A percentile compares a stretch with the other conserved stretches of the same genome.
Evolutionary conservation across 1,140 invertebrate genomes (phyloP).

Genomic region (Pomacea maculata): DNA sequence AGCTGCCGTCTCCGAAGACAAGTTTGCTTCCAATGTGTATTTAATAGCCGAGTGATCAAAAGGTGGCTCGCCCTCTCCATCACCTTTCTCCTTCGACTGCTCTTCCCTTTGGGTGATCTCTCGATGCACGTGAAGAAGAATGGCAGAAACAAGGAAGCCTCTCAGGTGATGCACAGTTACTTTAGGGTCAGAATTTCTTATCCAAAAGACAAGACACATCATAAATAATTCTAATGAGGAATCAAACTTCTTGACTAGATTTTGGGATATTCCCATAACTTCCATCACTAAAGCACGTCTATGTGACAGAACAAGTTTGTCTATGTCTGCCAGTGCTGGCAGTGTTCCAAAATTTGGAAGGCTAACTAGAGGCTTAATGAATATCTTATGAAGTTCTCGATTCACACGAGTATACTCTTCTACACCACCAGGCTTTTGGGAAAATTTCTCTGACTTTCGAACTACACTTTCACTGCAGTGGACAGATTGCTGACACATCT

Average conservation of each 20-base stretch:
- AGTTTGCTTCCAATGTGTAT: background rate
- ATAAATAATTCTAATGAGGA: conserved; percentile 73
- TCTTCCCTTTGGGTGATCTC: conserved; percentile 12
- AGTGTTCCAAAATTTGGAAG: conserved; percentile 41
- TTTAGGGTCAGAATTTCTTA: conserved; percentile 63
- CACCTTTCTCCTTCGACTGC: background rate
- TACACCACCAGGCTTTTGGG: conserved; percentile 59
- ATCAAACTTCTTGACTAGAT: conserved; percentile 67
- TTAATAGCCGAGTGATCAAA: background rate
- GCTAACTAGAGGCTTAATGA: conserved; percentile 40
- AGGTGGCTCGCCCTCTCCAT: background rate
- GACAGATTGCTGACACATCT: too few species aligned
- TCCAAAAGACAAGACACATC: conserved; percentile 75
- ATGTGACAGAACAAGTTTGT: conserved; percentile 21
- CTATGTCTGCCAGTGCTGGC: conserved; percentile 43
- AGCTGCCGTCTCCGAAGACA: too few species aligned
- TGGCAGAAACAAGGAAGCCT: conserved; percentile 43
- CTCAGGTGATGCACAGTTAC: conserved; percentile 41
- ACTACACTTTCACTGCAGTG: conserved; percentile 1
- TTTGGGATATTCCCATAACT: conserved; percentile 29
- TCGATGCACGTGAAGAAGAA: conserved; percentile 43
- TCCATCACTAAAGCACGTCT: conserved; percentile 40
- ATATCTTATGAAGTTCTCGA: conserved; percentile 46
- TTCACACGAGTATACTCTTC: conserved; percentile 58
- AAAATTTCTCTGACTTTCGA: conserved; percentile 34